These are phyloP conservation scores for Drosophila truncata DNA, from an alignment of 1,140 invertebrate species.

Conservation along the genomic window DNA sequence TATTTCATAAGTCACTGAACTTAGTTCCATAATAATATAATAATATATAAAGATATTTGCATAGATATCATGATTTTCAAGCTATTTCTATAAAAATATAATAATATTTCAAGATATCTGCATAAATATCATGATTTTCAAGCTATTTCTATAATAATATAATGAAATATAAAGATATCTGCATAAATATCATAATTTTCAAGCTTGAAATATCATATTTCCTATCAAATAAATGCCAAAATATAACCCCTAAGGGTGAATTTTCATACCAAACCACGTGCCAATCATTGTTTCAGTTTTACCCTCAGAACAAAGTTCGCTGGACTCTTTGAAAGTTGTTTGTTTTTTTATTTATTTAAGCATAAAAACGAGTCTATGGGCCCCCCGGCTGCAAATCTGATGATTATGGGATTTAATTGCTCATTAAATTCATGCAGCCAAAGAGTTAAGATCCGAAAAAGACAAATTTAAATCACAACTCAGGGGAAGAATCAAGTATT, in stretches of 20 bases:
- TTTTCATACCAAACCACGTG: constrained; percentile 7
- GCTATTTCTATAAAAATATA: not conserved
- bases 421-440: constrained; percentile 50
- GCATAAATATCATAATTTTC: not conserved
- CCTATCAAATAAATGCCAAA: not conserved
- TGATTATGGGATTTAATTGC: constrained; percentile 56
- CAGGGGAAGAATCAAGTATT: not conserved
- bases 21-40: not conserved
- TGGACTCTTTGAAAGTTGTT: constrained; percentile 42
- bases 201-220: not conserved
- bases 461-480: constrained; percentile 36
- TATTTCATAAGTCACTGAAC: too few relatives aligned
- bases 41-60: too few relatives aligned
- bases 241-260: not conserved
- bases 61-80: not conserved
- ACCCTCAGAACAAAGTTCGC: constrained; percentile 34
- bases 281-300: constrained; percentile 6
- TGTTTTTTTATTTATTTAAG: constrained; percentile 4
- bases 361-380: constrained; percentile 32
- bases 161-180: too few relatives aligned
- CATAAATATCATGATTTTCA: too few relatives aligned
- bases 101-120: too few relatives aligned
- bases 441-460: constrained; percentile 26
- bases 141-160: too few relatives aligned
- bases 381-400: constrained; percentile 26